Evolutionary conservation across 2,797 vertebrate genomes (phyloP).

Genomic region (Sciurus vulgaris): DNA sequence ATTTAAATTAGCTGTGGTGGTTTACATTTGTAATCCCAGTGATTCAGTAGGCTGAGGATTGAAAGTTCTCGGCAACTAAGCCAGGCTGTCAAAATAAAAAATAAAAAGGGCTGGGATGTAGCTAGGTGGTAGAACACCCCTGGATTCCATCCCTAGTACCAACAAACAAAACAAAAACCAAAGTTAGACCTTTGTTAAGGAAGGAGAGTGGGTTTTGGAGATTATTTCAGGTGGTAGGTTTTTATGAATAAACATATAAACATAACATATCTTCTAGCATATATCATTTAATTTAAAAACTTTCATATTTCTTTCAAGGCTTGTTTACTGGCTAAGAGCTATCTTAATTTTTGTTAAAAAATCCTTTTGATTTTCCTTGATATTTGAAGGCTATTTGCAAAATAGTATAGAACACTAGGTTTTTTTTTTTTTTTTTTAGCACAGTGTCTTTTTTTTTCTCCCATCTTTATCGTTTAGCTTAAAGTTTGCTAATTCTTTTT

Average conservation of each 20-base stretch:
- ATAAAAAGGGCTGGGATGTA: too few species aligned
- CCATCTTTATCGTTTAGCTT: slow-evolving; percentile 43
- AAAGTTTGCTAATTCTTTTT: not conserved
- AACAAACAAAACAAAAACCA: too few species aligned
- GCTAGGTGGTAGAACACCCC: too few species aligned
- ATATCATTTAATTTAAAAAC: slow-evolving; percentile 33
- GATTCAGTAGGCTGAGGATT: too few species aligned
- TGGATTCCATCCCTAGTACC: too few species aligned
- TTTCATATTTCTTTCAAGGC: not conserved
- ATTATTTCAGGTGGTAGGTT: slow-evolving; percentile 8
- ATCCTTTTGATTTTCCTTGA: slow-evolving; percentile 52
- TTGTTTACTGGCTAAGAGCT: slow-evolving; percentile 15
- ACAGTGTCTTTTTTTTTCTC: slow-evolving; percentile 38
- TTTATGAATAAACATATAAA: not conserved
- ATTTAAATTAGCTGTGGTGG: not conserved
- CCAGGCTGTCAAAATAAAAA: too few species aligned
- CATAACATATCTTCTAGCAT: not conserved
- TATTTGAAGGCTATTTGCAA: not conserved
- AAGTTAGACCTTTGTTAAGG: not conserved
- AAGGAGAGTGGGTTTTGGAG: not conserved
- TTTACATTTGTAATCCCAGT: too few species aligned
- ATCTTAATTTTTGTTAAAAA: slow-evolving; percentile 35
- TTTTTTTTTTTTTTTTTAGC: not conserved
- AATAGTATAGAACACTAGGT: not conserved
- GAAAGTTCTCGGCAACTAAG: too few species aligned